These are phyloP conservation scores for Agelastica alni DNA, from an alignment of 2,888 invertebrate species.

Conservation along the genomic window DNA sequence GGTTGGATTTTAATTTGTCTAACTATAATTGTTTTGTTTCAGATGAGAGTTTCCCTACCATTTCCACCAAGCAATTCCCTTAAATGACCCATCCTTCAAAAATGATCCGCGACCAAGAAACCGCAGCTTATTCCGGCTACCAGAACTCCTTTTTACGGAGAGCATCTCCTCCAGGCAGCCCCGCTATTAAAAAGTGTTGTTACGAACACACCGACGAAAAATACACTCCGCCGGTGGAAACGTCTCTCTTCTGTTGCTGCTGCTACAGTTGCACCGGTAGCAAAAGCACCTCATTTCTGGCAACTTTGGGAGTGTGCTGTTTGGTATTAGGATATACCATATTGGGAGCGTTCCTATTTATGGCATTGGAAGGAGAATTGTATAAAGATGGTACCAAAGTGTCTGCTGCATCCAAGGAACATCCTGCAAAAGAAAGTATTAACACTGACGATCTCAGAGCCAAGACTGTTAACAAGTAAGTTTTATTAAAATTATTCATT, in stretches of 20 bases:
- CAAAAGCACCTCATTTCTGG: slow-evolving; percentile 67
- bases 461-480: slow-evolving; percentile 67
- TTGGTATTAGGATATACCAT: slow-evolving; percentile 90
- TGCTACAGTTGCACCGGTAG: slow-evolving; percentile 63
- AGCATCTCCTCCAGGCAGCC: slow-evolving; percentile 53
- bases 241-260: slow-evolving; percentile 59
- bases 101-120: slow-evolving; percentile 45
- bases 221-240: slow-evolving; percentile 29
- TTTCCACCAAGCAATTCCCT: neutral
- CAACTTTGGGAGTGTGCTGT: slow-evolving; percentile 78
- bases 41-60: neutral
- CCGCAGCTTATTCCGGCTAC: slow-evolving; percentile 50
- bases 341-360: slow-evolving; percentile 89
- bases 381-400: slow-evolving; percentile 59
- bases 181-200: slow-evolving; percentile 51
- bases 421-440: slow-evolving; percentile 50
- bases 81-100: slow-evolving; percentile 20
- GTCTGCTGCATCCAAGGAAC: slow-evolving; percentile 67
- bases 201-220: slow-evolving; percentile 48
- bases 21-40: neutral
- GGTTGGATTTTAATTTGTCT: too few species aligned
- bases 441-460: slow-evolving; percentile 63
- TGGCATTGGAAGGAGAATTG: slow-evolving; percentile 74
- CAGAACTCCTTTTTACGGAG: slow-evolving; percentile 50
- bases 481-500: neutral